Evolutionary conservation across 2,888 invertebrate genomes (phyloP), one percentile per base, ranked within the genome.

Genomic region (Ornithoptera alexandrae): DNA sequence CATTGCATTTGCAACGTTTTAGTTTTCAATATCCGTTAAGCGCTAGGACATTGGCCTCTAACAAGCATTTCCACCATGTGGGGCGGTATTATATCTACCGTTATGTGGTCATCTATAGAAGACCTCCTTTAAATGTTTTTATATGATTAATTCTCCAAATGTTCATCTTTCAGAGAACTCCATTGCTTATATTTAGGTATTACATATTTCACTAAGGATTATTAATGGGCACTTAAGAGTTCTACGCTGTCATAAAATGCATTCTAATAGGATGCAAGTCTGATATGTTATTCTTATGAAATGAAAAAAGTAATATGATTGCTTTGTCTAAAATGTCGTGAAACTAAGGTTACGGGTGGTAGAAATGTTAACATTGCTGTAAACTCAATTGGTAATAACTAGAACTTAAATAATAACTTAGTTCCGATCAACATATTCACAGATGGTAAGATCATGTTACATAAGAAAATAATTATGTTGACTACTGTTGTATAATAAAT

Each of bases 201-300:
- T 12, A 58, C 1, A 22, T 22, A 58, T 57, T 12, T 50, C 15
- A 10, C 50, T n/a, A 53, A 53, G 12, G 22, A 22, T 58, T 12
- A 10, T 46, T 57, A 62, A 58, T 39, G 39, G 22, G 59, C 20
- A 68, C 50, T 58, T 36, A 58, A 30, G 30, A 57, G 15, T 20
- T 56, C 30, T 65, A 58, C 36, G 46, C 58, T 65, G 18, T 65
- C 17, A 20, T 58, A 57, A 50, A 61, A 58, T 62, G 62, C 30
- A 62, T 62, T 66, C n/a, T 65, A 58, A 62, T 42, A 53, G 58
- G 67, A 67, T 61, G 18, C 53, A 67, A 15, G 59, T 59, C 69
- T 74, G 74, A 74, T 74, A 74, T 74, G 74, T 70, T 36, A 67
- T 59, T 70, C 63, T 67, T 70, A 59, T 59, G 53, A 46, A 64